Base-by-base conservation (phyloP, 1,140 invertebrate genomes). In the Eurosta solidaginis region DNA sequence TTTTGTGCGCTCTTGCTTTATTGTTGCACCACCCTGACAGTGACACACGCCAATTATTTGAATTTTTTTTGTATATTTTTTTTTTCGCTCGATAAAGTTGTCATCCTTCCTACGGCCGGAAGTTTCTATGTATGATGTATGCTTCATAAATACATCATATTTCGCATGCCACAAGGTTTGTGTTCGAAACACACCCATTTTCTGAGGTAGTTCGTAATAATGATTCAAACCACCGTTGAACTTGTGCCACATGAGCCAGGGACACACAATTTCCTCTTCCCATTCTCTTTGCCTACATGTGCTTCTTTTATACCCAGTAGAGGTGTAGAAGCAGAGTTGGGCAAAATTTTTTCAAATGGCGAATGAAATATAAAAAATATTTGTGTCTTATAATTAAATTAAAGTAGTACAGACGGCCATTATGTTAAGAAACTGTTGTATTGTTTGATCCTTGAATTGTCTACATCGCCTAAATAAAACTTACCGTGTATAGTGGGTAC, bases 11-110 rank as follows among this genome's bases (percentile, higher is more conserved):
- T 33, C n/a, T 59, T 36, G 54, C 27, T 2, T n/a, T 33, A n/a
- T 59, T 59, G 54, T 59, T 59, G 27, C 22, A 33, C 4, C 29
- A 29, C 54, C 54, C 25, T 29, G 52, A 12, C 52, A 59, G 29
- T 33, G 54, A 59, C 20, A 59, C 54, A 59, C 33, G 54, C 33
- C 54, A 59, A 59, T 59, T 59, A 59, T 29, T 47, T 47, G 45
- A 47, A 33, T 29, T n/a, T 7, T 5, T 29, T 36, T n/a, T n/a
- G n/a, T n/a, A n/a, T n/a, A n/a, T n/a, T n/a, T n/a, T n/a, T n/a
- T n/a, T n/a, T n/a, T n/a, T n/a, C n/a, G 54, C n/a, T 17, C 29
- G 54, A 17, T 29, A 29, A 33, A 59, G 54, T 59, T 59, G 54
- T 36, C 54, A 59, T 59, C 54, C 33, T 59, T 59, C 54, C 54